A percentile compares a stretch with the other conserved stretches of the same genome.
phyloP scores from a whole-genome alignment of 53 echinoderm and acorn worm genomes.

The Paracentrotus lividus region DNA sequence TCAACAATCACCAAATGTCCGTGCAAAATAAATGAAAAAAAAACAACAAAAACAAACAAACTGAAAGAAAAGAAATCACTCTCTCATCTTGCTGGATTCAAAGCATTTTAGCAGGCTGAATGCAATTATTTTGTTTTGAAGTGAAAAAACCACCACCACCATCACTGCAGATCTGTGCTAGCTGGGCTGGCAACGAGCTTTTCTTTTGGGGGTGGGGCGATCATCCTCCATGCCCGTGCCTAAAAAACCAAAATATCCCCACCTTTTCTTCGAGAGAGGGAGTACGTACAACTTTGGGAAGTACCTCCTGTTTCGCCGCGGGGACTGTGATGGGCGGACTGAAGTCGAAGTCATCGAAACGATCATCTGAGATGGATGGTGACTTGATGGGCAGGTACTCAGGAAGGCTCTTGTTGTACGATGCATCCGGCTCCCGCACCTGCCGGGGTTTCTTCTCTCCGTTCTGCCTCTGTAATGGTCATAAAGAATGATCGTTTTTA shows the following conservation, averaged over 20 bases:
- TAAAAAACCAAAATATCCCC: background rate
- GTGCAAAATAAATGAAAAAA: background rate
- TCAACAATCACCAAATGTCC: background rate
- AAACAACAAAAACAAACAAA: background rate
- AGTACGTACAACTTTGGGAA: conserved; percentile 63
- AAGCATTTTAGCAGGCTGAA: background rate
- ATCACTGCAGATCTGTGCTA: conserved; percentile 47
- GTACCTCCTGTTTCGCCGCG: conserved; percentile 83
- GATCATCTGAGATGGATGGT: conserved; percentile 91
- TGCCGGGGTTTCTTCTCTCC: conserved; percentile 80
- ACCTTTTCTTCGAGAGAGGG: conserved; percentile 48
- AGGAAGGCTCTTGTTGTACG: conserved; percentile 85
- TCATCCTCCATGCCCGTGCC: conserved; percentile 40
- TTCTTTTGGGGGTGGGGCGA: background rate
- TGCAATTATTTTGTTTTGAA: conserved; percentile 23
- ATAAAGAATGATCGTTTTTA: too few relatives aligned
- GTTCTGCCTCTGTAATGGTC: background rate
- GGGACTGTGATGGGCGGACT: conserved; percentile 53
- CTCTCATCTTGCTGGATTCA: background rate
- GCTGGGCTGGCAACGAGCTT: conserved; percentile 7
- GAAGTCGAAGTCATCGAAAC: conserved; percentile 84
- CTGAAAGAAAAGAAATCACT: background rate
- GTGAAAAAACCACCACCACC: conserved; percentile 45
- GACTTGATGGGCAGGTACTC: conserved; percentile 90
- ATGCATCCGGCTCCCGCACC: conserved; percentile 75